Conservation (phyloP, 2,888 invertebrate species). For the Argyra leucocephala region DNA sequence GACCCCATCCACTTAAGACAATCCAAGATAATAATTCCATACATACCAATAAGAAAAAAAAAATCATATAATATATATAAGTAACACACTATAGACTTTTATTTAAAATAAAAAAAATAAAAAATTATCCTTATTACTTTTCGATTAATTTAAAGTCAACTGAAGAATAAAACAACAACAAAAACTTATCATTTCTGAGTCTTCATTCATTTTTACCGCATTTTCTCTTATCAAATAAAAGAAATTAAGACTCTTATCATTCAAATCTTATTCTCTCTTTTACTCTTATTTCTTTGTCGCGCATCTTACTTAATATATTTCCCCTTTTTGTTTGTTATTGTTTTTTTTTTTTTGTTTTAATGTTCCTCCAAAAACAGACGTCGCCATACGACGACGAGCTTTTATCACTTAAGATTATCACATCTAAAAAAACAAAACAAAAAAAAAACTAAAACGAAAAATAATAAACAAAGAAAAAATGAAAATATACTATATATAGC, state of each 20-base stretch:
- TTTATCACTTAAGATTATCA: background rate
- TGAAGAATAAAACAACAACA: background rate
- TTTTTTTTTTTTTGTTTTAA: background rate
- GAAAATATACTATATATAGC: background rate
- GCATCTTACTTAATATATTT: background rate
- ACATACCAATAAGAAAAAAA: no score
- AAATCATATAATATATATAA: no score
- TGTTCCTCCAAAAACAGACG: background rate
- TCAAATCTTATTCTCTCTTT: background rate
- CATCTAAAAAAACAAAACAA: background rate
- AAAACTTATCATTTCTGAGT: background rate
- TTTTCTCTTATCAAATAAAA: background rate
- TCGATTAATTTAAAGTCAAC: background rate
- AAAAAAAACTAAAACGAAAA: background rate
- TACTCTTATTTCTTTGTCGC: background rate
- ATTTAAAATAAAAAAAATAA: no score
- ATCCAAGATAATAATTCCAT: no score
- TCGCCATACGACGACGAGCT: slow-evolving; percentile 1
- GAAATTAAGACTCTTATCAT: slow-evolving; percentile 1
- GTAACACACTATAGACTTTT: background rate
- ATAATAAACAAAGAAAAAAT: background rate
- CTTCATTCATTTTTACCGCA: slow-evolving; percentile 6
- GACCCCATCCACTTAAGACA: no score
- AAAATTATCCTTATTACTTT: slow-evolving; percentile 1
- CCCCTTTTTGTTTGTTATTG: background rate